These are phyloP conservation scores for Adineta ricciae DNA, from an alignment of 2,888 invertebrate species.

Conservation along the genomic window DNA sequence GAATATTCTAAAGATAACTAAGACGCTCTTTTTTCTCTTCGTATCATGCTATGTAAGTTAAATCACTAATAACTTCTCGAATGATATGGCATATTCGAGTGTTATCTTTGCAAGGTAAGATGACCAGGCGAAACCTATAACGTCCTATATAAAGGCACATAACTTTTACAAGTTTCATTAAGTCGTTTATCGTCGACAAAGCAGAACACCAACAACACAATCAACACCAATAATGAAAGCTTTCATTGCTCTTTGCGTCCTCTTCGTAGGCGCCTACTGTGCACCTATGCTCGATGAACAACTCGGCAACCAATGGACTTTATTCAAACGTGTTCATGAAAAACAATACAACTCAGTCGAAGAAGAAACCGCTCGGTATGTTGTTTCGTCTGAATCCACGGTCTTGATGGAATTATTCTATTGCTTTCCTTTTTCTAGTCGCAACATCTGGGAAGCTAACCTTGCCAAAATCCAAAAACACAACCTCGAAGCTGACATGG, in stretches of 20 bases:
- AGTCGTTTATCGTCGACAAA: not conserved
- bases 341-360: not conserved
- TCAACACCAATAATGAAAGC: not conserved
- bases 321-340: slow-evolving; percentile 9
- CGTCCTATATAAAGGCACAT: not conserved
- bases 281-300: not conserved
- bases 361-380: slow-evolving; percentile 10
- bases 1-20: not conserved
- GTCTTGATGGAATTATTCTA: not conserved
- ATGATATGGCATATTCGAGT: not conserved
- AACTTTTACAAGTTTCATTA: not conserved
- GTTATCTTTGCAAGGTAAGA: not conserved
- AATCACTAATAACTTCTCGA: not conserved
- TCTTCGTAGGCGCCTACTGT: not conserved
- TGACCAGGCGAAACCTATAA: not conserved
- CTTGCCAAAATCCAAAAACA: slow-evolving; percentile 39
- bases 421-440: slow-evolving; percentile 35
- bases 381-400: not conserved
- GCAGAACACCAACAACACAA: not conserved
- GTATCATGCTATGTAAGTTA: not conserved
- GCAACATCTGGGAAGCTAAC: slow-evolving; percentile 41
- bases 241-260: not conserved
- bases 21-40: not conserved
- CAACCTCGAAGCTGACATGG: slow-evolving; percentile 40
- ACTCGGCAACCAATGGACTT: not conserved